Base-by-base conservation (phyloP, 2,797 vertebrate genomes). In the Scolopax rusticola region DNA sequence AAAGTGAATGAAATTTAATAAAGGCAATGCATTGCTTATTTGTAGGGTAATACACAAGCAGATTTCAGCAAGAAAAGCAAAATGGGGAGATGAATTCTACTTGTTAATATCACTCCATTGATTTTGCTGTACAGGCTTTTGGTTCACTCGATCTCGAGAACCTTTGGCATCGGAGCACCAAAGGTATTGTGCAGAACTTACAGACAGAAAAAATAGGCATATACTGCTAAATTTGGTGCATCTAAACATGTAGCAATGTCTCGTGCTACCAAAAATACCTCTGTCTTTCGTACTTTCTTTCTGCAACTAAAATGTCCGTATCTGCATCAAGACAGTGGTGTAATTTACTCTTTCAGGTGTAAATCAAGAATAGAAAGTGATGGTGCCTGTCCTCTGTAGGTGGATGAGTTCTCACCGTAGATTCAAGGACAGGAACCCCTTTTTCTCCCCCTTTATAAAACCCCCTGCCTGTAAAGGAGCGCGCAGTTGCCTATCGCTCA, bases 201-300 rank as follows among this genome's bases (percentile, higher is more conserved):
- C 25, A 36, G 9, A 59, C 1, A 1, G 28, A 1, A 12, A 23
- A 74, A 53, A 30, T 4, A 2, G 9, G 1, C 7, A 15, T 8
- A 14, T 11, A 15, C 5, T 50, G 24, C 74, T 57, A 32, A 56
- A 25, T 64, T n/a, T 32, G 9, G 24, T 71, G 27, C 10, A 56
- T 79, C 54, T 71, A 63, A 78, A 56, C 16, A 32, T 8, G 7
- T 2, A 59, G 47, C 15, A 50, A 4, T 25, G 7, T 24, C n/a
- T 79, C 18, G 6, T 3, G 16, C 15, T 78, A 53, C n/a, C 73
- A n/a, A n/a, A 73, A 38, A 19, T n/a, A 53, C 27, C 27, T 68
- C 0, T 33, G 23, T 6, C 32, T 74, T 68, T 33, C 40, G 38
- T 53, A 20, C 10, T 53, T 69, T 7, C 36, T 70, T 92, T 71